phyloP scores from a whole-genome alignment of 2,797 vertebrate genomes.

The Lates japonicus region DNA sequence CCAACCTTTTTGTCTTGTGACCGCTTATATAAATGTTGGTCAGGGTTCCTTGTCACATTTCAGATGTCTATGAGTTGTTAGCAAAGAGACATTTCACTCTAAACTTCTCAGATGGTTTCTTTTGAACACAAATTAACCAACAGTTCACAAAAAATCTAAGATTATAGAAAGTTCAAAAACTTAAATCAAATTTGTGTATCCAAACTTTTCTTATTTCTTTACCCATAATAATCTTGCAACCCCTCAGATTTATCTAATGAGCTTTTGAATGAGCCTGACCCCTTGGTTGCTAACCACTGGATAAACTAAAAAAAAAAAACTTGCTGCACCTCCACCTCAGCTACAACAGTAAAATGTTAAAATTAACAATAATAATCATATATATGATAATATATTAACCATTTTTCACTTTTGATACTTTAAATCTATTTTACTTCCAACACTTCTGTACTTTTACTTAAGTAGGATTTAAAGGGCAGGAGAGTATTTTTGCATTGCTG shows the following conservation, averaged over 20 bases:
- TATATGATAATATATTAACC: not conserved
- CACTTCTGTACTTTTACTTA: not conserved
- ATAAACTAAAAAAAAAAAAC: not conserved
- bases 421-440: too few species aligned
- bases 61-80: not conserved
- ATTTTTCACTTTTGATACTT: not conserved
- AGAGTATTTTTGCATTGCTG: not conserved
- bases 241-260: too few species aligned
- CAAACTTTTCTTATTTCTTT: not conserved
- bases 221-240: not conserved
- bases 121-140: not conserved
- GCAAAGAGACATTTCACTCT: not conserved
- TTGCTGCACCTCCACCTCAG: too few species aligned
- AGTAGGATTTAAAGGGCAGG: not conserved
- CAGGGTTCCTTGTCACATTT: not conserved
- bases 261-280: not conserved
- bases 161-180: not conserved
- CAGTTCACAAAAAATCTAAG: not conserved
- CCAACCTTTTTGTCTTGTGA: not conserved
- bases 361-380: not conserved
- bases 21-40: not conserved
- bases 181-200: not conserved
- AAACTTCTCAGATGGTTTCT: not conserved
- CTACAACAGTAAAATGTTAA: not conserved
- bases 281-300: not conserved